These are phyloP conservation scores for Drosophila kohkoa DNA, from an alignment of 1,140 invertebrate genomes.

Conservation along the genomic window DNA sequence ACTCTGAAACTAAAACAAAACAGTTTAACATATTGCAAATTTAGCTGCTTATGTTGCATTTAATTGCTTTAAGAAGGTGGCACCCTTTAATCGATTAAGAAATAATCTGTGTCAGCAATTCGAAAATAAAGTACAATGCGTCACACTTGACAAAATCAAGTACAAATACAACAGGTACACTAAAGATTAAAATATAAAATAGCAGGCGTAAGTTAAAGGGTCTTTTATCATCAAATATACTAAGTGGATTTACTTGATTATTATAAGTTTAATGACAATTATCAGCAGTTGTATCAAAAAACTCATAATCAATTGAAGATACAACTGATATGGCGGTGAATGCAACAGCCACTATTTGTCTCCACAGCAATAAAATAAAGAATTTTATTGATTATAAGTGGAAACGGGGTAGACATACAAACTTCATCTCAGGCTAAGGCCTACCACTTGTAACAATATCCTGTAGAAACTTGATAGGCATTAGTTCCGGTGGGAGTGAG, in stretches of 20 bases:
- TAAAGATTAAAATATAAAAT: constrained; percentile 74
- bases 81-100: background rate
- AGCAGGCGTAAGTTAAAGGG: constrained; percentile 16
- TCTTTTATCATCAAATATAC: constrained; percentile 25
- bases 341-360: background rate
- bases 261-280: constrained; percentile 19
- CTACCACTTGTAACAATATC: constrained; percentile 20
- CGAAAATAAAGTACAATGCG: constrained; percentile 51
- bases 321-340: constrained; percentile 29
- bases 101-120: constrained; percentile 54
- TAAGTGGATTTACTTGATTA: constrained; percentile 10
- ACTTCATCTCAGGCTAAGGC: background rate
- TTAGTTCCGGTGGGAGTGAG: background rate
- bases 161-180: constrained; percentile 39
- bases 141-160: constrained; percentile 48
- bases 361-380: constrained; percentile 36
- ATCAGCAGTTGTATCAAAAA: constrained; percentile 15
- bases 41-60: background rate
- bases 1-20: background rate
- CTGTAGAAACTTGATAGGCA: constrained; percentile 11
- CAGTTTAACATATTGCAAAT: background rate
- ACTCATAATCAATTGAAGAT: constrained; percentile 33
- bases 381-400: constrained; percentile 42
- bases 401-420: background rate
- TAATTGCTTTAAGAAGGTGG: background rate